Conservation (phyloP, 2,113 vertebrate genomes). For the Amphiprion ocellaris region DNA sequence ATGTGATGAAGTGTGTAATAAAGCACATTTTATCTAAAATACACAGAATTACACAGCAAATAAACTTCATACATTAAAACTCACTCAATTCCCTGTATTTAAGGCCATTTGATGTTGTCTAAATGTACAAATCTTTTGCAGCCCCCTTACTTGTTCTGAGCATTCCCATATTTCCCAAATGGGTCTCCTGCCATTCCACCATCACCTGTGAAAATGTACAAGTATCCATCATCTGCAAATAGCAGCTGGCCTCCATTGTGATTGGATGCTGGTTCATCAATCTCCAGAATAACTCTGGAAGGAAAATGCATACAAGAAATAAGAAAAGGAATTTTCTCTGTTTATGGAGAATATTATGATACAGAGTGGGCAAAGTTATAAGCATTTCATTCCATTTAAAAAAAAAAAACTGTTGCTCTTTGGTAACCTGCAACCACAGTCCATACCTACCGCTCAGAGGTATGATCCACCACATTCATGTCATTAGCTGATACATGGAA, state of each 20-base stretch:
- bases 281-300: constrained; percentile 92
- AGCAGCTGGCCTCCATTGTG: constrained; percentile 96
- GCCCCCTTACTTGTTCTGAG: constrained; percentile 94
- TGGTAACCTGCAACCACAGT: background rate
- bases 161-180: constrained; percentile 94
- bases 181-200: constrained; percentile 98
- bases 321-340: background rate
- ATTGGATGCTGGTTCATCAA: constrained; percentile 96
- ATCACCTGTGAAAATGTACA: constrained; percentile 98
- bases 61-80: background rate
- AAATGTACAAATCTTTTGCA: background rate
- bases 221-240: constrained; percentile 93
- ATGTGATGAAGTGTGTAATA: too few species aligned
- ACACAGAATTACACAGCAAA: too few species aligned
- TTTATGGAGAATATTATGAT: too few species aligned
- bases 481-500: constrained; percentile 90
- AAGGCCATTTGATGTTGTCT: background rate
- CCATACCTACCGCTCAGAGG: constrained; percentile 91
- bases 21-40: too few species aligned
- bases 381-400: too few species aligned
- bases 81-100: background rate
- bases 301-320: background rate
- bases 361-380: too few species aligned
- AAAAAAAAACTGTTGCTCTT: background rate
- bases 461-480: constrained; percentile 91